Evolutionary conservation across 2,797 vertebrate species (phyloP), one percentile per base, ranked within the genome.

Genomic region (Hydrocynus forskahlii): DNA sequence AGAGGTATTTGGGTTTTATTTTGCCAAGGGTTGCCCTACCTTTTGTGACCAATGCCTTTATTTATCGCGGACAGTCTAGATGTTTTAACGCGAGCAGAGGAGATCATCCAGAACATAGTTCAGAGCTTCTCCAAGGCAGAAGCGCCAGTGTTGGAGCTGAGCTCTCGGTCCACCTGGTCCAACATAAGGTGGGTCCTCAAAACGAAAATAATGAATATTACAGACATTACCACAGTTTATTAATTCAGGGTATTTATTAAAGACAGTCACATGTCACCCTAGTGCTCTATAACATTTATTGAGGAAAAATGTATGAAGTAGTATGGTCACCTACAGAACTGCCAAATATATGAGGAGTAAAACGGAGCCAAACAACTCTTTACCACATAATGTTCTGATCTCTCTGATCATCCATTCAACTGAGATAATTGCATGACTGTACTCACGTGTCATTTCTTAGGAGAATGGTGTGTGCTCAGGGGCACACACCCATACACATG

Each of bases 41-140:
- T 25, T 29, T 54, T 16, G 21, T 52, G 9, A 69, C 13, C 16
- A 35, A 45, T 75, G 0, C 3, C 2, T 57, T 62, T 7, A 14
- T 43, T 16, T 10, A 0, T 3, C 14, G 16, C 68, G 16, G 4
- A 48, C 66, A 87, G 97, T 84, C 90, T 88, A 85, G 93, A 96
- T 60, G 92, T 97, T 90, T 90, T 99, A 83, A 89, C 83, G 48
- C 91, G 92, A 29, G 97, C 98, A 88, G 98, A 99, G 93, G 93
- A 93, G n/a, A 85, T 97, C 66, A 93, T 98, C 85, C 87, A 95
- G 64, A 93, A 89, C 63, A 81, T 97, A 72, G 38, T 98, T 82
- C 85, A 86, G 72, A 93, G 93, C 85, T 83, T 99, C 88, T 96
- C 96, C 71, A 92, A 89, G 88, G 93, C 92, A 0, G 93, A 97